A percentile compares a stretch with the other conserved stretches of the same genome.
Conservation (phyloP, 2,113 vertebrate species). For the Tachuris rubrigastra region DNA sequence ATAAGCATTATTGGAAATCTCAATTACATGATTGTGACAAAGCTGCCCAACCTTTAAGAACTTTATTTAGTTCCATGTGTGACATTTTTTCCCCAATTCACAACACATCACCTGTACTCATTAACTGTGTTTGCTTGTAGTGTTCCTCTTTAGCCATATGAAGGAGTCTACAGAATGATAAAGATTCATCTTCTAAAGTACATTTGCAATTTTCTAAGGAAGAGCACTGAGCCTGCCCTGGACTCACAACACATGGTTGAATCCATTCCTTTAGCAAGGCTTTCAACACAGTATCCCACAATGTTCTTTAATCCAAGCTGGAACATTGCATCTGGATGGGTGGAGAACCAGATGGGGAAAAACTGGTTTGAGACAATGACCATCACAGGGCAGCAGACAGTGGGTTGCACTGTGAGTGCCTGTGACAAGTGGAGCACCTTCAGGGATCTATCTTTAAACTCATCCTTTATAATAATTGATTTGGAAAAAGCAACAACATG, state of each 20-base stretch:
- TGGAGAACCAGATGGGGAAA: background rate
- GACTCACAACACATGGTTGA: background rate
- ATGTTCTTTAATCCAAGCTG: background rate
- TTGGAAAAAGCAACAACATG: background rate
- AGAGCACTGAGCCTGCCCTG: background rate
- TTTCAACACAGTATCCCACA: background rate
- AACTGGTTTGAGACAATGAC: background rate
- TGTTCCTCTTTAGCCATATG: background rate
- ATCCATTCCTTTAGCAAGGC: background rate
- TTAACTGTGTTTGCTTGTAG: background rate
- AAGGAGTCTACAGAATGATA: background rate
- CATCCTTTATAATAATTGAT: background rate
- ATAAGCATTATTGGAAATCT: background rate
- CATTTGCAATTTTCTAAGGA: background rate
- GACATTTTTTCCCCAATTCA: background rate
- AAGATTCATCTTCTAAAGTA: background rate
- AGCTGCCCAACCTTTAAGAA: background rate
- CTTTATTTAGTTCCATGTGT: background rate
- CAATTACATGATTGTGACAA: background rate
- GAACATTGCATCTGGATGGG: background rate
- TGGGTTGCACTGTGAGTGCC: background rate
- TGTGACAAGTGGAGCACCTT: background rate
- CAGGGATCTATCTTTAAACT: background rate
- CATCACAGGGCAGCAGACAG: background rate
- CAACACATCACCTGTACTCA: background rate